These are phyloP conservation scores for Drosophila lacteicornis DNA, from an alignment of 1,140 invertebrate species.

Conservation along the genomic window DNA sequence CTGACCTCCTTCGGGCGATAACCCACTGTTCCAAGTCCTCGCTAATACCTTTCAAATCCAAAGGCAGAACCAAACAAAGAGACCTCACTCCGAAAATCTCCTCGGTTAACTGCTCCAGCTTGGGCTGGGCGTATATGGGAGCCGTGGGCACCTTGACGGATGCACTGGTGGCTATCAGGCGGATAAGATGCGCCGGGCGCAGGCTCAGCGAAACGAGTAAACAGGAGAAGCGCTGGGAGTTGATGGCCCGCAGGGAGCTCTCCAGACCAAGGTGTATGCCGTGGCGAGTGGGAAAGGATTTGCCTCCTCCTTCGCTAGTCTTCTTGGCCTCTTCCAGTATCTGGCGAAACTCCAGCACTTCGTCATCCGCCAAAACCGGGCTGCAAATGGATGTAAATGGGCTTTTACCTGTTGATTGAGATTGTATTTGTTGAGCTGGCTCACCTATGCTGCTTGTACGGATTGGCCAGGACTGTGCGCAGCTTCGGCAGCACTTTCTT, in stretches of 20 bases:
- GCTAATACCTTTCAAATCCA: slow-evolving; percentile 51
- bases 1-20: slow-evolving; percentile 1
- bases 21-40: slow-evolving; percentile 52
- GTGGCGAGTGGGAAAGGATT: slow-evolving; percentile 42
- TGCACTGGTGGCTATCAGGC: slow-evolving; percentile 65
- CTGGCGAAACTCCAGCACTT: slow-evolving; percentile 34
- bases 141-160: slow-evolving; percentile 55
- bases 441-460: slow-evolving; percentile 68
- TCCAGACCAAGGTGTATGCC: slow-evolving; percentile 65
- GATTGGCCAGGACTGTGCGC: slow-evolving; percentile 64
- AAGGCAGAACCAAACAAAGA: slow-evolving; percentile 49
- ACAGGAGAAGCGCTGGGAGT: slow-evolving; percentile 56
- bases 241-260: slow-evolving; percentile 64
- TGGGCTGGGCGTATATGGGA: slow-evolving; percentile 66
- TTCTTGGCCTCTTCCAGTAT: slow-evolving; percentile 36
- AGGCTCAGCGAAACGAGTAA: slow-evolving; percentile 65
- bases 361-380: slow-evolving; percentile 53
- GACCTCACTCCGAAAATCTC: slow-evolving; percentile 61
- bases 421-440: neutral
- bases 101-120: slow-evolving; percentile 64
- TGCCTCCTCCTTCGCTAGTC: neutral
- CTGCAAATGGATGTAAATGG: slow-evolving; percentile 25
- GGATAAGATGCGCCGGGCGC: slow-evolving; percentile 59
- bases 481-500: slow-evolving; percentile 63
- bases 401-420: neutral